Evolutionary conservation across 2,113 vertebrate species (phyloP), one percentile per base, ranked within the genome.

Genomic region (Egretta garzetta): DNA sequence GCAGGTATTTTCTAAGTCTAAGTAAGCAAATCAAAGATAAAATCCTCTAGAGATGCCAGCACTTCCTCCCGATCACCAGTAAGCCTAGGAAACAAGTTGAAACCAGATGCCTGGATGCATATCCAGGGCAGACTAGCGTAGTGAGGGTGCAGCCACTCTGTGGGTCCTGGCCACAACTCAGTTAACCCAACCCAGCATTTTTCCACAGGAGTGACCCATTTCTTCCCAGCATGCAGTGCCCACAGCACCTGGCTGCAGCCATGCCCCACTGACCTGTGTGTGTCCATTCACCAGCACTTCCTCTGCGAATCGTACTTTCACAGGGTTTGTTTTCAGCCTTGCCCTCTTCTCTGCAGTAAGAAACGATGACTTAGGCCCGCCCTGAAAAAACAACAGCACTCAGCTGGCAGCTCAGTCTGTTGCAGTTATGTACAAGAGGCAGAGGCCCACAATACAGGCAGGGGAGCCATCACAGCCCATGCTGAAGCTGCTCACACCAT

Each of bases 321-420:
- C 99, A 0, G 99, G 99, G 96, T 99, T 99, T 87, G 97, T 99
- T 95, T 99, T 99, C 94, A 99, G 98, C 82, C 99, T 99, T 72
- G 99, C 99, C 97, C 99, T 98, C 98, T 99, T 99, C 98, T 99
- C 99, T 6, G 98, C 99, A 1, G 99, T 99, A 95, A 99, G 99
- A 96, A 99, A 99, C 1, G 99, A 99, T 2, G 99, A 99, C 90
- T 99, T 99, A 41, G 99, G 99, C 81, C 94, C 96, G 0, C 99
- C 99, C 99, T 99, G 98, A 19, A 98, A 96, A 91, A 97, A 89
- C 13, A 95, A 63, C 8, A 63, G 83, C 32, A 47, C 24, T 59
- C 3, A 0, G 14, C 84, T 55, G 26, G 60, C 74, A 92, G 58
- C 30, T 72, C 16, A 28, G 37, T 22, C 24, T 26, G 15, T 15